Conservation (phyloP, 1,140 invertebrate species). For the Spodoptera frugiperda region DNA sequence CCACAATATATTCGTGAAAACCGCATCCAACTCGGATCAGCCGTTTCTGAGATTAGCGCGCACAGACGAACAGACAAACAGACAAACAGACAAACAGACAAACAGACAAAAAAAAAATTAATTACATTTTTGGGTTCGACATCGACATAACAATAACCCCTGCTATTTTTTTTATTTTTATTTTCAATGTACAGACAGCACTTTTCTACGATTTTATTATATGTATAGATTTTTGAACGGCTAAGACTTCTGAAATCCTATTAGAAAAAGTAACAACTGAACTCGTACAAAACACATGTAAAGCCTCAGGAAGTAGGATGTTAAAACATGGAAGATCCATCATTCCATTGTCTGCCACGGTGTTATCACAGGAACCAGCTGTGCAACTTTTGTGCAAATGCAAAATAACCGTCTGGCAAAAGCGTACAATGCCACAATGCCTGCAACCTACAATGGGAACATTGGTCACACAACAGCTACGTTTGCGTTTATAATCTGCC, state of each 20-base stretch:
- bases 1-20: too few relatives aligned
- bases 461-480: constrained; percentile 51
- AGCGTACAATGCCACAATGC: constrained; percentile 60
- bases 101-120: too few relatives aligned
- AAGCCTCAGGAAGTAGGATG: constrained; percentile 8
- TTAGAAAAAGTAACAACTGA: not conserved
- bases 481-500: constrained; percentile 51
- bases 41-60: too few relatives aligned
- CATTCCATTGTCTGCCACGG: constrained; percentile 34
- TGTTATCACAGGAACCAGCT: constrained; percentile 55
- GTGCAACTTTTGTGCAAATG: constrained; percentile 73
- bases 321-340: constrained; percentile 23
- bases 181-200: too few relatives aligned
- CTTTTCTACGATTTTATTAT: too few relatives aligned
- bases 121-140: too few relatives aligned
- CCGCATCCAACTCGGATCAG: too few relatives aligned
- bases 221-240: too few relatives aligned
- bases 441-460: constrained; percentile 46
- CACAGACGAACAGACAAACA: too few relatives aligned
- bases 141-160: too few relatives aligned
- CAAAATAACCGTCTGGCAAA: constrained; percentile 62
- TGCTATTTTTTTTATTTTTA: too few relatives aligned
- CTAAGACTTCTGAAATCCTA: not conserved
- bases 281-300: not conserved
- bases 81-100: too few relatives aligned